Percentiles rank a stretch among this genome's conserved stretches.
phyloP scores from a whole-genome alignment of 2,888 invertebrate species.

The Caenorhabditis sinica region DNA sequence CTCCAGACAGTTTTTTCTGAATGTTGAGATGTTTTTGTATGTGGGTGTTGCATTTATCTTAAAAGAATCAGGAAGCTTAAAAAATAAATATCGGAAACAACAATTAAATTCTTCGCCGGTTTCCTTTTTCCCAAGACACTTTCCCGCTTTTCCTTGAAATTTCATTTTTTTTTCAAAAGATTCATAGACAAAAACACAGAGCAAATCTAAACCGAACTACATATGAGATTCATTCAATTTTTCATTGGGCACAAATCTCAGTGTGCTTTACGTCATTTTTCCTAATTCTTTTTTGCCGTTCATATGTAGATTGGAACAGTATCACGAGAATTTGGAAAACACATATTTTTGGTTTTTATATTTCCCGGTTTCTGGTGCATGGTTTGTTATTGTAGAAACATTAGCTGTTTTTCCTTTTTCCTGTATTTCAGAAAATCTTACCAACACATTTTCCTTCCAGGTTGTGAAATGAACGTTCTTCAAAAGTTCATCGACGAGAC shows the following conservation, averaged over 20 bases:
- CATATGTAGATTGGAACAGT: neutral
- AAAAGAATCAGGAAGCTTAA: neutral
- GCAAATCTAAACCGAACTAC: neutral
- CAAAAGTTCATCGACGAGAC: constrained; percentile 49
- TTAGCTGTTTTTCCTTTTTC: neutral
- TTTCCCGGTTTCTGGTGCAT: neutral
- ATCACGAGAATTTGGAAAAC: too few relatives aligned
- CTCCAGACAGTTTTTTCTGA: too few relatives aligned
- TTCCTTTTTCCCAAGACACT: neutral
- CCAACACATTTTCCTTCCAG: neutral
- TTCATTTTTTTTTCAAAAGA: constrained; percentile 16
- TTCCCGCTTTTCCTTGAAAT: constrained; percentile 28
- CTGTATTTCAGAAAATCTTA: neutral
- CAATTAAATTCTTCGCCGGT: neutral
- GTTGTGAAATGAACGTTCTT: constrained; percentile 18
- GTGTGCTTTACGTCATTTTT: neutral
- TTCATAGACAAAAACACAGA: neutral
- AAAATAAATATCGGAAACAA: constrained; percentile 9
- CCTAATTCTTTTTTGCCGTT: neutral
- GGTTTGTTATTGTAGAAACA: neutral
- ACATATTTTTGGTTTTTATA: too few relatives aligned
- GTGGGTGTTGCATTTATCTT: neutral
- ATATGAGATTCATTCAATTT: neutral
- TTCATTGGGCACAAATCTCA: neutral
- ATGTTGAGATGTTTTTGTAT: too few relatives aligned